Evolutionary conservation across 2,113 vertebrate species (phyloP).

Genomic region (Mixornis gularis): DNA sequence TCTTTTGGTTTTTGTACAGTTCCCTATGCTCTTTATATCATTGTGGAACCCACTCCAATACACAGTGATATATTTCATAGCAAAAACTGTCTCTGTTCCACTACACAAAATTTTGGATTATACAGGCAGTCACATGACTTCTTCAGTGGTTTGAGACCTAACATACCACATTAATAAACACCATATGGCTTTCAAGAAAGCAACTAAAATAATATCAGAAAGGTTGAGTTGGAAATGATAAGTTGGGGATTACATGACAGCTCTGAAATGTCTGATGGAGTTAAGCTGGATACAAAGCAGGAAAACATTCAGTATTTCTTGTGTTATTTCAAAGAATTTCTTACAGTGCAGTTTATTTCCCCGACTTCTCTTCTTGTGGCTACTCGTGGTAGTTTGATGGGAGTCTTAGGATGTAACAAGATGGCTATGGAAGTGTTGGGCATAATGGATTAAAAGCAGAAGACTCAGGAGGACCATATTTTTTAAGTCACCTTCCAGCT

Average conservation of each 20-base stretch:
- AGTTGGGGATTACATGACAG: not conserved
- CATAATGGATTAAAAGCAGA: too few species aligned
- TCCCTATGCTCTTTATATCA: too few species aligned
- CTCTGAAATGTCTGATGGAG: not conserved
- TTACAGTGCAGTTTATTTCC: not conserved
- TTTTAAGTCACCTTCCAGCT: too few species aligned
- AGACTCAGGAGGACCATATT: too few species aligned
- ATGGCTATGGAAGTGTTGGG: too few species aligned
- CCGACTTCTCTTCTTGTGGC: not conserved
- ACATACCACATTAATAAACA: not conserved
- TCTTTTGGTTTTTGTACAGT: too few species aligned
- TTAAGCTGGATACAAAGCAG: not conserved
- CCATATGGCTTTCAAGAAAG: not conserved
- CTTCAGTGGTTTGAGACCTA: not conserved
- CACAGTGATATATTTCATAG: not conserved
- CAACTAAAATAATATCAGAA: not conserved
- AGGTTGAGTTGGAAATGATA: not conserved
- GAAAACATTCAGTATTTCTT: too few species aligned
- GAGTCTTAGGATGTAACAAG: too few species aligned
- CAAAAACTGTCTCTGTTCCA: not conserved
- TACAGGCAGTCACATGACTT: not conserved
- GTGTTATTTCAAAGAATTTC: too few species aligned
- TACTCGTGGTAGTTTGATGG: too few species aligned
- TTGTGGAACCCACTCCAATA: not conserved
- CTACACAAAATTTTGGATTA: not conserved